Percentiles rank a stretch among this genome's conserved stretches.
Evolutionary conservation across 2,113 vertebrate genomes (phyloP).

Genomic region (Nibea coibor): DNA sequence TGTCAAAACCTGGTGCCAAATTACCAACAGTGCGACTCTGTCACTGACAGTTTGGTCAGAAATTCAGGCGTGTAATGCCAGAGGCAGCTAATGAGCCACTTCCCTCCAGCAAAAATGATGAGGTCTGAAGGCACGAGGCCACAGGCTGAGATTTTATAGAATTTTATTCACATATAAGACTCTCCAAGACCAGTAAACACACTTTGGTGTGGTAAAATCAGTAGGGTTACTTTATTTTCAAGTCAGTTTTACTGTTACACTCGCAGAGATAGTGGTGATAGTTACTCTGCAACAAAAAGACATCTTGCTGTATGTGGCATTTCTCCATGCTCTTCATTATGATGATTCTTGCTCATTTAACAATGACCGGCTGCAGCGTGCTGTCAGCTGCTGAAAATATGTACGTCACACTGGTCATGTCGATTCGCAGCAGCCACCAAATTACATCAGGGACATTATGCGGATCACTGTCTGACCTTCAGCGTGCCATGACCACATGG

Average conservation of each 20-base stretch:
- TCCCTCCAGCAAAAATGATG: no score
- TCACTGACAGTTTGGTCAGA: background rate
- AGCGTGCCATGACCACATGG: slow-evolving; percentile 47
- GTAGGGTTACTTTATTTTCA: no score
- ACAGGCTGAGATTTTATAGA: no score
- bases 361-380: slow-evolving; percentile 16
- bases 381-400: slow-evolving; percentile 33
- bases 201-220: background rate
- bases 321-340: slow-evolving; percentile 5
- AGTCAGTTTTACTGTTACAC: background rate
- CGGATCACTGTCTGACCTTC: slow-evolving; percentile 48
- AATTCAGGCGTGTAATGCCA: background rate
- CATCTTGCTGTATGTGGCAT: slow-evolving; percentile 16
- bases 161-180: no score
- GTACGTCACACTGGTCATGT: slow-evolving; percentile 22
- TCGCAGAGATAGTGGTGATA: background rate
- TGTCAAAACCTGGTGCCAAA: background rate
- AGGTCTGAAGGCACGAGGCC: no score
- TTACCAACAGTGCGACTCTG: slow-evolving; percentile 2
- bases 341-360: slow-evolving; percentile 11
- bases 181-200: background rate
- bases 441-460: slow-evolving; percentile 48
- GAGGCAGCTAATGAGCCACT: no score
- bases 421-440: slow-evolving; percentile 21
- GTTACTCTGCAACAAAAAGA: background rate